Conservation (phyloP, 2,888 invertebrate species). For the Andrena hattorfiana region DNA sequence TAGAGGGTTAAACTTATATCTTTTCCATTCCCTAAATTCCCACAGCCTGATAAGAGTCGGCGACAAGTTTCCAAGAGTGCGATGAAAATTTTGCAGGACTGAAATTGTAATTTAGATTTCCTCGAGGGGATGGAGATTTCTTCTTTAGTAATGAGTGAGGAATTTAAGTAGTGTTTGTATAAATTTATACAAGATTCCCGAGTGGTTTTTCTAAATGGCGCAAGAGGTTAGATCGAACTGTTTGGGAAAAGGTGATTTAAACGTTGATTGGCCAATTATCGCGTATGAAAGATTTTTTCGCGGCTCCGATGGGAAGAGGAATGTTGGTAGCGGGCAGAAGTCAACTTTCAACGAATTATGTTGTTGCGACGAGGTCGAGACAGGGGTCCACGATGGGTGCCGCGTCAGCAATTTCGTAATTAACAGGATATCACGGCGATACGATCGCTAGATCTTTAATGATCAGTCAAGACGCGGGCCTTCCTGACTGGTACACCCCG, state of each 20-base stretch:
- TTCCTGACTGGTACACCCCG: conserved; percentile 24
- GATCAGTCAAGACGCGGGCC: conserved; percentile 31
- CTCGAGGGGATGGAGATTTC: not conserved
- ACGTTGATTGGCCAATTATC: conserved; percentile 8
- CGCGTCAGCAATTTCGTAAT: conserved; percentile 61
- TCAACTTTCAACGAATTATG: conserved; percentile 72
- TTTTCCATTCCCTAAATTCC: not conserved
- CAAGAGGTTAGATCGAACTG: not conserved
- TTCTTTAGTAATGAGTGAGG: not conserved
- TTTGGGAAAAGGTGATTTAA: not conserved
- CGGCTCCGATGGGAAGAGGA: not conserved
- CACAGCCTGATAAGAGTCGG: not conserved
- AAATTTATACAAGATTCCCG: too few relatives aligned
- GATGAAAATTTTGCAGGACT: not conserved
- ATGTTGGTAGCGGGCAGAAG: conserved; percentile 55
- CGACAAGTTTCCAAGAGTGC: not conserved
- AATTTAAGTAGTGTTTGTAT: too few relatives aligned
- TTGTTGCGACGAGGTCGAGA: conserved; percentile 54
- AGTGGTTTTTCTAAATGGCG: not conserved
- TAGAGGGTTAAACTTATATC: too few relatives aligned
- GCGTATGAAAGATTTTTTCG: not conserved
- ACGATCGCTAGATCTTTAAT: conserved; percentile 50
- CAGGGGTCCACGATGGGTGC: conserved; percentile 4
- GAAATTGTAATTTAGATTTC: not conserved
- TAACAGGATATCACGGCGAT: conserved; percentile 49